These are phyloP conservation scores for Rutilus rutilus DNA, from an alignment of 2,113 vertebrate genomes.

Conservation along the genomic window DNA sequence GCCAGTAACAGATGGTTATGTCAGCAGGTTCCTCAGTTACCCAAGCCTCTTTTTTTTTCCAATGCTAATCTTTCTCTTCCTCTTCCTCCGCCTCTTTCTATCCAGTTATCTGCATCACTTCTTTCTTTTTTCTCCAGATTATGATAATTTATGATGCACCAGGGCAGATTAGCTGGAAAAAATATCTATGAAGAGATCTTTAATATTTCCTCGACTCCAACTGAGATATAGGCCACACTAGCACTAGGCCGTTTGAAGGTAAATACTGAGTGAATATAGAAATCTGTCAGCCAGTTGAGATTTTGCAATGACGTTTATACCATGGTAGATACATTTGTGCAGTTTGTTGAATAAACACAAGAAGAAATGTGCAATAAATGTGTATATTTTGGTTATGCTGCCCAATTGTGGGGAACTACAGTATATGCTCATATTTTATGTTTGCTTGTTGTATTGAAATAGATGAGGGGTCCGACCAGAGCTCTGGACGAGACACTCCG, in stretches of 20 bases:
- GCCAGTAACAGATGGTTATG: slow-evolving; percentile 56
- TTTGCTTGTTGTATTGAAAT: slow-evolving; percentile 20
- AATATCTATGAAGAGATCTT: not conserved
- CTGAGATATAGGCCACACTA: not conserved
- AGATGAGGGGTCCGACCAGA: slow-evolving; percentile 90
- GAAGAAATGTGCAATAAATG: not conserved
- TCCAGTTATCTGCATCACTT: not conserved
- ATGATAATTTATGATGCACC: slow-evolving; percentile 24
- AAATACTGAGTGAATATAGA: not conserved
- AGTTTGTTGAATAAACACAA: not conserved
- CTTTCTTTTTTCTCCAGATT: not conserved
- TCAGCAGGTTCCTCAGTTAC: slow-evolving; percentile 48
- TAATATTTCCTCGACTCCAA: not conserved
- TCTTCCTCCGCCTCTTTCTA: not conserved
- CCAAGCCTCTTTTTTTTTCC: not conserved
- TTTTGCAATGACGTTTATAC: not conserved
- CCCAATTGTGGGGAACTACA: no score
- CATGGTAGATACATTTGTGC: not conserved
- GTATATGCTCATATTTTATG: not conserved
- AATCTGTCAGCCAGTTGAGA: not conserved
- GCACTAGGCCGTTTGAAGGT: not conserved
- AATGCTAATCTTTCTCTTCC: not conserved
- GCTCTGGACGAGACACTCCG: slow-evolving; percentile 86
- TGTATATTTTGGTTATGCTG: not conserved
- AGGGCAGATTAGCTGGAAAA: not conserved